phyloP scores from a whole-genome alignment of 2,797 vertebrate genomes.

The Sternotherus odoratus region DNA sequence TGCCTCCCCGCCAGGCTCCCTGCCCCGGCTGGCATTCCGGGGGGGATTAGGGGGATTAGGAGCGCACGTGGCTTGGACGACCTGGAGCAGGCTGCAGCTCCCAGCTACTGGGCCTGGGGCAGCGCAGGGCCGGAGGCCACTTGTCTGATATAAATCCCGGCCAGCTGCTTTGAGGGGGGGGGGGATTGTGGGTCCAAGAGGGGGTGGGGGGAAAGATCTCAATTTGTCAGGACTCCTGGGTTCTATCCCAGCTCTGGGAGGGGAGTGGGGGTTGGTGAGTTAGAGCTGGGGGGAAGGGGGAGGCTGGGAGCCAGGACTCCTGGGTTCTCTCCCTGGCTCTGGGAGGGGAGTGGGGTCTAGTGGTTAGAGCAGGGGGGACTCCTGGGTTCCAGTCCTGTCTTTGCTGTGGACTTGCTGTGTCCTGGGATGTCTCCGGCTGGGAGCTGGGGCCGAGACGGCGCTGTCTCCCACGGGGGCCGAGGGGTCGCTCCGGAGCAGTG shows the following conservation, averaged over 20 bases:
- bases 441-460: fast-evolving
- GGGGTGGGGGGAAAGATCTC: neutral
- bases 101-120: too few species aligned
- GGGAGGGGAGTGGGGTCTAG: neutral
- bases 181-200: neutral
- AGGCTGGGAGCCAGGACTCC: too few species aligned
- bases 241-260: neutral
- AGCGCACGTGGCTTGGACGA: neutral
- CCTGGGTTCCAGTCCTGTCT: neutral
- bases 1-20: neutral
- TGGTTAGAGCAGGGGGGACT: neutral
- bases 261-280: neutral
- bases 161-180: neutral
- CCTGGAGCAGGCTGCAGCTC: too few species aligned
- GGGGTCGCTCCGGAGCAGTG: neutral
- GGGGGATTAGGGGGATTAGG: neutral
- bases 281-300: neutral
- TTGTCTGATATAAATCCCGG: neutral
- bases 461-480: neutral
- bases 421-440: neutral
- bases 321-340: neutral
- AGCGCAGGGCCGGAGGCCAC: fast-evolving
- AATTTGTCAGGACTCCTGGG: neutral
- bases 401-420: neutral
- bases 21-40: neutral